phyloP scores from a whole-genome alignment of 92 coral and sea anemone genomes.

The Pocillopora meandrina region DNA sequence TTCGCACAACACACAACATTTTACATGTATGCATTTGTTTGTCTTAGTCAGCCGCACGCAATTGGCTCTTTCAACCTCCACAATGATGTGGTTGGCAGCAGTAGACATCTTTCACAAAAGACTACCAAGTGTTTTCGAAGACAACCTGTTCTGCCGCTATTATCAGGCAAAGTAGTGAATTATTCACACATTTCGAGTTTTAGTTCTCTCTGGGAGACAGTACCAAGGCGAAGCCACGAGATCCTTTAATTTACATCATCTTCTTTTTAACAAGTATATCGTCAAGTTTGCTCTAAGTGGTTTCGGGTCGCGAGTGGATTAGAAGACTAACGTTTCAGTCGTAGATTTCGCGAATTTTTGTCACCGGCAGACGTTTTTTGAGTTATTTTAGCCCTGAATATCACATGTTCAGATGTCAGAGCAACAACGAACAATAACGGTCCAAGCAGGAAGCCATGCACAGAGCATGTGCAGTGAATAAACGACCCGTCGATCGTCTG shows the following conservation, averaged over 20 bases:
- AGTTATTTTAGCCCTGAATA: constrained; percentile 32
- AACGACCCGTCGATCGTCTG: constrained; percentile 35
- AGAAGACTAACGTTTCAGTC: not conserved
- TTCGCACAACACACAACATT: constrained; percentile 70
- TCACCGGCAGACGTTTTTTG: constrained; percentile 8
- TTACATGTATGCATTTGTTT: constrained; percentile 62
- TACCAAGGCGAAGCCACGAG: constrained; percentile 16
- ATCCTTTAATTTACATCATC: not conserved
- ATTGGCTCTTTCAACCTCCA: constrained; percentile 73
- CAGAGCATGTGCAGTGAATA: constrained; percentile 80
- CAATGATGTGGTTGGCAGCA: constrained; percentile 73
- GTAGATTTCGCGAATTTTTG: constrained; percentile 7
- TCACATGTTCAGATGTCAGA: constrained; percentile 47
- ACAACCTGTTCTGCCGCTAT: constrained; percentile 63
- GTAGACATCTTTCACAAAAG: constrained; percentile 57
- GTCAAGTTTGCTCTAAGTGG: constrained; percentile 13
- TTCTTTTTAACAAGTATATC: not conserved
- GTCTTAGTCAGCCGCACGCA: constrained; percentile 50
- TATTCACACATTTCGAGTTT: constrained; percentile 52
- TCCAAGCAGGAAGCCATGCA: constrained; percentile 17
- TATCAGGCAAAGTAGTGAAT: constrained; percentile 56
- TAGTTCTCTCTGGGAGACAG: constrained; percentile 20
- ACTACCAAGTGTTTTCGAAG: constrained; percentile 57
- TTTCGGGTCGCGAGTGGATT: not conserved
- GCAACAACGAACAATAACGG: constrained; percentile 63